Evolutionary conservation across 2,113 vertebrate genomes (phyloP), one percentile per base, ranked within the genome.

Genomic region (Dolichotis patagonum): DNA sequence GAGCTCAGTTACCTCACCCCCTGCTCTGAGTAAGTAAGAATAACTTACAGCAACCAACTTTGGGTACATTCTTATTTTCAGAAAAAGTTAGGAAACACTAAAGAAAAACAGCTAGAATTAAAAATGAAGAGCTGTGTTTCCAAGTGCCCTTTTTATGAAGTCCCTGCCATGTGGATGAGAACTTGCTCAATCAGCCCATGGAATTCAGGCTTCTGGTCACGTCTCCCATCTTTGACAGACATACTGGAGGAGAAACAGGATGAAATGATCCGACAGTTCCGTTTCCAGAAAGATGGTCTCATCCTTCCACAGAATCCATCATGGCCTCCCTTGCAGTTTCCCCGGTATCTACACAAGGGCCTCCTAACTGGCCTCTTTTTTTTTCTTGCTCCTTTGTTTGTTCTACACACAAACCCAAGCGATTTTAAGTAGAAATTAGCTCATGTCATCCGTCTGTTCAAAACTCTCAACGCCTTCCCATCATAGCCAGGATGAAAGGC

Each of bases 351-450:
- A 14, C 7, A 49, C 28, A 49, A 20, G 6, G 24, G 7, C 46
- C 75, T 85, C 88, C 86, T 35, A 7, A 7, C 10, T 85, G 90
- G 85, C 81, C 22, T 62, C 62, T 6, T 65, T 26, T 43, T 58
- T 17, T 71, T 43, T 60, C 20, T 62, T 9, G 2, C 0, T 38
- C 20, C 4, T 7, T 41, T 5, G 5, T 54, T 26, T 77, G n/a
- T 13, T 56, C 11, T 54, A 65, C 56, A 75, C 35, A 87, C 75
- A 80, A 80, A 84, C 43, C 12, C n/a, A 32, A 63, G 24, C 1
- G 58, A 78, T 52, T 84, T 52, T 62, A 95, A 92, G 63, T 35
- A 38, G 73, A 90, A 95, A 85, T 88, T 13, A 90, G 58, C 28
- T 88, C 41, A 12, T 35, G 41, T 24, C 54, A 20, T 26, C 43